Evolutionary conservation across 2,113 vertebrate species (phyloP), one percentile per base, ranked within the genome.

Genomic region (Periophthalmodon schlosseri): DNA sequence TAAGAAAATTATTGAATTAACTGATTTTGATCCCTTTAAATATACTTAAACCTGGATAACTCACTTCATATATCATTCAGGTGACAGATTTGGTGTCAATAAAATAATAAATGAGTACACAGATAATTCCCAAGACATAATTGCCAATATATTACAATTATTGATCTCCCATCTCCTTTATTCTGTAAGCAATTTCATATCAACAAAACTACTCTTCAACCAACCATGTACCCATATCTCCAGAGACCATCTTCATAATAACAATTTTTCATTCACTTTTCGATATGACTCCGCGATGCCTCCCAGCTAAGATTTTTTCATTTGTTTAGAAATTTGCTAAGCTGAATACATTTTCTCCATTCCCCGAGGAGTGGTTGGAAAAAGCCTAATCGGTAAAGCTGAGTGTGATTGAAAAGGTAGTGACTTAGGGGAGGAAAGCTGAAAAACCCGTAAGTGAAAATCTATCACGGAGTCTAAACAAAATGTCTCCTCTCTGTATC

Each of bases 111-210:
- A 73, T 77, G 36, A 50, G 61, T 77, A 24, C 67, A 70, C 14
- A 34, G 54, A 60, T 83, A 68, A 75, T 73, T 84, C 85, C 83
- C 82, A 21, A 56, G 81, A 77, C 60, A 75, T 78, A 44, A 10
- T 44, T 7, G 9, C 78, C 54, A 58, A 56, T 71, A 76, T 83
- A 81, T 80, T 33, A 79, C 80, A 73, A 75, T 60, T 76, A 90
- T 88, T 52, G 86, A 91, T 91, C 70, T 66, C 66, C 69, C 72
- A 74, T 84, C 67, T 72, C 68, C 70, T 74, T 49, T 5, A 23
- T 39, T 67, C 73, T 66, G 49, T 64, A 81, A 46, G 54, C 74
- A 21, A 68, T 70, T 81, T 69, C 76, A 77, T 74, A 44, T 44
- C 47, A 57, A 71, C 65, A 44, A 18, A 12, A 47, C 52, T 47